Conservation (phyloP, 2,888 invertebrate species). For the Rhingia rostrata region DNA sequence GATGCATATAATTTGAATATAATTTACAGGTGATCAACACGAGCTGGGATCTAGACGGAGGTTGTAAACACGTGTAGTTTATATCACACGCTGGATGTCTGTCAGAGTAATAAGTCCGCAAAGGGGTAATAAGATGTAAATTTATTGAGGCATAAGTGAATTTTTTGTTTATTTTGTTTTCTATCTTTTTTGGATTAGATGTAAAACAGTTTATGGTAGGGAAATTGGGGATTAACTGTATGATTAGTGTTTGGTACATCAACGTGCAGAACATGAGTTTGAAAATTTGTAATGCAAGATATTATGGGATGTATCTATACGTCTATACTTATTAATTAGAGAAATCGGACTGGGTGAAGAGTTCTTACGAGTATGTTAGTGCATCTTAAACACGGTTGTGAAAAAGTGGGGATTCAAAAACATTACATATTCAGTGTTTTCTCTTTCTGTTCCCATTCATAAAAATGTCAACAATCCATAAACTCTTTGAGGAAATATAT, state of each 20-base stretch:
- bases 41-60: conserved; percentile 38
- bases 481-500: too few relatives aligned
- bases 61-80: conserved; percentile 49
- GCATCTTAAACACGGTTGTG: too few relatives aligned
- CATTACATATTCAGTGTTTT: too few relatives aligned
- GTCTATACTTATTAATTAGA: too few relatives aligned
- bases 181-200: neutral
- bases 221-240: neutral
- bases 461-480: too few relatives aligned
- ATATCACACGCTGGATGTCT: conserved; percentile 15
- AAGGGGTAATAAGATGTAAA: conserved; percentile 19
- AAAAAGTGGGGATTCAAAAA: too few relatives aligned
- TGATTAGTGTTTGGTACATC: neutral
- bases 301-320: too few relatives aligned
- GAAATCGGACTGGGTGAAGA: too few relatives aligned
- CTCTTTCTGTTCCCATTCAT: too few relatives aligned
- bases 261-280: neutral
- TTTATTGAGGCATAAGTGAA: conserved; percentile 24
- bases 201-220: neutral
- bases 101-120: conserved; percentile 17
- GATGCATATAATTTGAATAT: conserved; percentile 42
- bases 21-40: conserved; percentile 56
- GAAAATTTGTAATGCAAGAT: too few relatives aligned
- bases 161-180: conserved; percentile 4
- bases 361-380: too few relatives aligned